A percentile compares a stretch with the other conserved stretches of the same genome.
Conservation (phyloP, 2,888 invertebrate species). For the Diaprepes abbreviatus region DNA sequence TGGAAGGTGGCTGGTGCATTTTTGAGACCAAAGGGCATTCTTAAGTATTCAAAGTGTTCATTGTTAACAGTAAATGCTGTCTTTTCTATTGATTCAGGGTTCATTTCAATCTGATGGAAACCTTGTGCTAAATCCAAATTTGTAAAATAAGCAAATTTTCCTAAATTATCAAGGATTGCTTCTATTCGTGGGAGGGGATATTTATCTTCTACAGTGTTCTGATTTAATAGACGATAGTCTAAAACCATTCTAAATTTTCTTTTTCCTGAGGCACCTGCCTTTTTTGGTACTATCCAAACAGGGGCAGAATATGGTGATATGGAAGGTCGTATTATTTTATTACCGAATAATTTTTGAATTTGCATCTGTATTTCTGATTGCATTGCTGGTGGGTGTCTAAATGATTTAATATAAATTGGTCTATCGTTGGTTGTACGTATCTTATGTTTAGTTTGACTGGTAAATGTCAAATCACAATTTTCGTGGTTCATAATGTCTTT, state of each 20-base stretch:
- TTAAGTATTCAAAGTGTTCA: no score
- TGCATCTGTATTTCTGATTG: conserved; percentile 44
- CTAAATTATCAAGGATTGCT: no score
- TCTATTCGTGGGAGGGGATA: conserved; percentile 40
- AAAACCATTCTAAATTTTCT: conserved; percentile 46
- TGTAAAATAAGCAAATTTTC: no score
- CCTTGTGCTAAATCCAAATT: no score
- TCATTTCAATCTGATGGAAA: no score
- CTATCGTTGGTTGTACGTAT: conserved; percentile 6
- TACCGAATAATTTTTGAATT: conserved; percentile 44
- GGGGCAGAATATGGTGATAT: conserved; percentile 44
- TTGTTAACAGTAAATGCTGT: no score
- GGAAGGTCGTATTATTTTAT: conserved; percentile 34
- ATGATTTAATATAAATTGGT: conserved; percentile 24
- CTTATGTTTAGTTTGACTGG: no score
- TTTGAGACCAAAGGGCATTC: no score
- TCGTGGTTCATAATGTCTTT: no score
- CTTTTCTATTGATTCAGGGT: no score
- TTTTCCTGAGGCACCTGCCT: conserved; percentile 43
- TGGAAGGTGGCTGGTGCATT: conserved; percentile 4
- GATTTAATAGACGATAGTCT: conserved; percentile 22
- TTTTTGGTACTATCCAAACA: conserved; percentile 45
- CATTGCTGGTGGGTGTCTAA: conserved; percentile 19
- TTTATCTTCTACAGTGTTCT: conserved; percentile 25
- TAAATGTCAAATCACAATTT: no score